Conservation (phyloP, 2,113 vertebrate genomes). For the Silurus meridionalis region DNA sequence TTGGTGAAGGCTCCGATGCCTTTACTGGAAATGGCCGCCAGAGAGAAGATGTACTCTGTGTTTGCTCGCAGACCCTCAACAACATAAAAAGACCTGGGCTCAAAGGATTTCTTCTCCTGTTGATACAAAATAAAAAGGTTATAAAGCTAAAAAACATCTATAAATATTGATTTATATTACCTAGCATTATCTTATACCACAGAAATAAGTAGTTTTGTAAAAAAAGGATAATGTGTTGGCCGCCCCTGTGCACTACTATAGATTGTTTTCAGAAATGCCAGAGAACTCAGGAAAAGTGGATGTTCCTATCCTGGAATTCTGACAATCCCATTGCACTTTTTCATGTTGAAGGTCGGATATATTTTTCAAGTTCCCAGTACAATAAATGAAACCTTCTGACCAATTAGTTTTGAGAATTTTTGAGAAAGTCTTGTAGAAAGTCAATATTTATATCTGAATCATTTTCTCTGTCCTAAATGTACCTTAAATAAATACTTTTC, state of each 20-base stretch:
- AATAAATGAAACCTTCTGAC: neutral
- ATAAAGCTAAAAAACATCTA: neutral
- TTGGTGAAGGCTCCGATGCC: conserved; percentile 95
- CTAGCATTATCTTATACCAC: neutral
- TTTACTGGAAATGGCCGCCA: conserved; percentile 91
- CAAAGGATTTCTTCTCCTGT: conserved; percentile 87
- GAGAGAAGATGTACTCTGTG: conserved; percentile 93
- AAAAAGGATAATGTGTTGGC: neutral
- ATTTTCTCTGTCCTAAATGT: no score
- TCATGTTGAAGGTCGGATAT: neutral
- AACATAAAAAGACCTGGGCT: conserved; percentile 81
- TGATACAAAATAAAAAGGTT: neutral
- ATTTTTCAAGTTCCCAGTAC: neutral
- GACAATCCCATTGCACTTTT: neutral
- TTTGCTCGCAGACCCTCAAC: conserved; percentile 92
- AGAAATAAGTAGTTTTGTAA: neutral
- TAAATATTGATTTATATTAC: neutral
- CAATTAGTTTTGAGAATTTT: neutral
- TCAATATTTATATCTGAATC: no score
- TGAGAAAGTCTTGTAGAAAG: neutral
- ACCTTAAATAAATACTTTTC: no score
- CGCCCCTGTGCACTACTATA: neutral
- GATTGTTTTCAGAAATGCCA: neutral
- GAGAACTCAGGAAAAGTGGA: neutral
- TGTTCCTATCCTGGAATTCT: neutral